Base-by-base conservation (phyloP, 1,140 invertebrate genomes). In the Drusus annulatus region DNA sequence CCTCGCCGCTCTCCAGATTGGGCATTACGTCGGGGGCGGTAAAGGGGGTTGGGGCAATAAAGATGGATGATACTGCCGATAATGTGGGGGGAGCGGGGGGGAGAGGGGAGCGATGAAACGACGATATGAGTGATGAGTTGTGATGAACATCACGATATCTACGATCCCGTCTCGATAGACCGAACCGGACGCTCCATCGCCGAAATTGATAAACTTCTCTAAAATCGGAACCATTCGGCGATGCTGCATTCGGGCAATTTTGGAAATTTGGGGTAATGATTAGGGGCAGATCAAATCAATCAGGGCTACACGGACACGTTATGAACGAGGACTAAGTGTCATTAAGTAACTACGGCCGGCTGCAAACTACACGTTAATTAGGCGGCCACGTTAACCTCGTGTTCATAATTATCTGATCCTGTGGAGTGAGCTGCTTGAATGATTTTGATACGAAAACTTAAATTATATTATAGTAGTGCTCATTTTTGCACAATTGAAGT, bases 51-150 rank as follows among this genome's bases (percentile, higher is more conserved):
- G 45, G 45, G 45, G 68, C 68, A 71, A 71, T 71, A 71, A 71
- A 71, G 68, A 71, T 71, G 68, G 68, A 71, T 71, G 68, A 71
- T 71, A 71, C 50, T 71, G 68, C 68, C 68, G 68, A 71, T 71
- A 71, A 71, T 71, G 45, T 71, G 68, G 50, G 45, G 68, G 45
- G 50, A 23, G 8, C 15, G 68, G 17, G n/a, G 36, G 36, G 23
- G 60, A 5, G 60, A 23, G 19, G 60, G 60, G 36, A 45, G 28
- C 17, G 62, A 65, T 65, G 62, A 65, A 52, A 71, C 68, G 68
- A 21, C 45, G 68, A 51, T 71, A 71, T 71, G 68, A 71, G 68
- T 71, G 68, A 71, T 71, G 68, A 51, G 68, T 71, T 23, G 17
- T 71, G 68, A 71, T 71, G 68, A 71, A 71, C 68, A 52, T 71